Conservation (phyloP, 2,797 vertebrate genomes). For the Bucorvus abyssinicus region DNA sequence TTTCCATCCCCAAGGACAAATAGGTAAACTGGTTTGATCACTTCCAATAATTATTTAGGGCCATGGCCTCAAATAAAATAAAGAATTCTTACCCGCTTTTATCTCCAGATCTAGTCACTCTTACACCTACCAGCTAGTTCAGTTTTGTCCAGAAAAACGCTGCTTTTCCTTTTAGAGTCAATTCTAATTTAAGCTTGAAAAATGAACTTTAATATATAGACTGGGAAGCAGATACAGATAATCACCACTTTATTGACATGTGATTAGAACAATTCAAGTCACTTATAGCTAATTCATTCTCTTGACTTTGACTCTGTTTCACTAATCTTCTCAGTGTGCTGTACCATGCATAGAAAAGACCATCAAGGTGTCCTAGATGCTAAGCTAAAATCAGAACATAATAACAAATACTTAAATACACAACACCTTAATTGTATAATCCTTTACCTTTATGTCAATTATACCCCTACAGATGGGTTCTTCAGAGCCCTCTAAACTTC, state of each 20-base stretch:
- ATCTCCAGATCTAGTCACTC: neutral
- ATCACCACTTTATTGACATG: neutral
- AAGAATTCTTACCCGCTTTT: neutral
- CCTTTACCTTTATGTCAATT: conserved; percentile 5
- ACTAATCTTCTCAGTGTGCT: neutral
- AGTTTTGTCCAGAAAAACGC: neutral
- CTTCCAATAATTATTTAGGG: neutral
- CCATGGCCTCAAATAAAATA: neutral
- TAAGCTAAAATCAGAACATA: neutral
- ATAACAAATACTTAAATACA: neutral
- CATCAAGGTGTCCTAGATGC: neutral
- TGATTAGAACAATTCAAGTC: neutral
- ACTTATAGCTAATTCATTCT: neutral
- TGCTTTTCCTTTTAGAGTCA: neutral
- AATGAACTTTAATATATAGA: neutral
- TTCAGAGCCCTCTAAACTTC: conserved; percentile 28
- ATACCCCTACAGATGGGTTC: neutral
- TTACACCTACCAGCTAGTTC: neutral
- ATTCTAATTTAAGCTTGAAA: neutral
- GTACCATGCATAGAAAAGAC: neutral
- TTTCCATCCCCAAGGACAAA: neutral
- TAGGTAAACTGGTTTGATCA: neutral
- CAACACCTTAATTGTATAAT: neutral
- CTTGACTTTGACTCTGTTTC: neutral
- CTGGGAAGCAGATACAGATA: neutral